Base-by-base conservation (phyloP, 2,888 invertebrate genomes). In the Marasmarcha lunaedactyla region DNA sequence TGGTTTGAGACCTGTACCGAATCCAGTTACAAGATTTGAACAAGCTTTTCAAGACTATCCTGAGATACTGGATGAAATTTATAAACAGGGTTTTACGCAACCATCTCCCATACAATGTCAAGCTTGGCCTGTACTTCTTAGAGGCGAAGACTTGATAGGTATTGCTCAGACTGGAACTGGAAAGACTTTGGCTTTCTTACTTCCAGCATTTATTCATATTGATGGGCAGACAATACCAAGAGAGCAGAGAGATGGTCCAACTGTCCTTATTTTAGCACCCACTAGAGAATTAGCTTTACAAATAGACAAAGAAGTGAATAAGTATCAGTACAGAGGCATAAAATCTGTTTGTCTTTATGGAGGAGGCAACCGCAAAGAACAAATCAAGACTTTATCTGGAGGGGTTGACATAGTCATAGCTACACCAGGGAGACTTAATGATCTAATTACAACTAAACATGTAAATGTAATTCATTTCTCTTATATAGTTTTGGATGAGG, bases 351-450 rank as follows among this genome's bases (percentile, higher is more conserved):
- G 97, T 61, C 71, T 98, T 1, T 98, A 97, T 73, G 98, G 97
- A 38, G 97, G 97, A 13, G 96, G 92, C 0, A 89, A 88, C 63
- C 86, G 96, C 0, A 85, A 86, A 26, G 88, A 90, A 38, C 97
- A 98, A 76, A 89, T 96, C 3, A 86, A 87, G 42, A 73, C 83
- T 5, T 87, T 95, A 1, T 78, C 86, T 1, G 84, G 86, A 47
- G 97, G 95, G n/a, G 94, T 95, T 0, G 94, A 97, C 66, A 96
- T 98, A 45, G 90, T 97, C 0, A 96, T 98, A 50, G 97, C 97
- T 3, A 98, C 97, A 1, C 97, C 97, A 0, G 97, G 97, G 1
- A 85, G 97, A 39, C 84, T 98, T 0, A 95, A 95, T 68, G 97
- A 98, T 78, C 85, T 98, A n/a, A 88, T 94, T 0, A 77, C 87